Conservation (phyloP, 1,140 invertebrate species). For the Neodiprion pinetum region DNA sequence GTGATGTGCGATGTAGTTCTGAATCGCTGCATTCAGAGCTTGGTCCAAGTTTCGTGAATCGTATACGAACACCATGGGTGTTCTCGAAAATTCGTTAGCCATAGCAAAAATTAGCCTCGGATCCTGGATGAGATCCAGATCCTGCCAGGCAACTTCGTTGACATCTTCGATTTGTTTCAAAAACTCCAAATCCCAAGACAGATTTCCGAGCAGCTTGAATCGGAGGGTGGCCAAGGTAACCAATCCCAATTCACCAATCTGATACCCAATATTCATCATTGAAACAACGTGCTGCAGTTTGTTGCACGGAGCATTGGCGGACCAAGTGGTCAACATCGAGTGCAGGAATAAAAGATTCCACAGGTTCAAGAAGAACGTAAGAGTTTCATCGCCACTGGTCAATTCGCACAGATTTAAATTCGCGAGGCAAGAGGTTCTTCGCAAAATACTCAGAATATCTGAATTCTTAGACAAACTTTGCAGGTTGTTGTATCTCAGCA, state of each 20-base stretch:
- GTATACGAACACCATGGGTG: constrained; percentile 47
- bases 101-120: constrained; percentile 50
- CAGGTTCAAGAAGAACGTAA: constrained; percentile 52
- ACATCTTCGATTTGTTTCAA: constrained; percentile 44
- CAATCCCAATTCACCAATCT: constrained; percentile 54
- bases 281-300: constrained; percentile 41
- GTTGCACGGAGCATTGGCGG: constrained; percentile 34
- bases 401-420: constrained; percentile 50
- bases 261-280: constrained; percentile 46
- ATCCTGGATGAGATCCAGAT: constrained; percentile 49
- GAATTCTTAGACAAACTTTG: constrained; percentile 30
- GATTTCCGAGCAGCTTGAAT: constrained; percentile 44
- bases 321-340: constrained; percentile 40
- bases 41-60: constrained; percentile 40
- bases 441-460: constrained; percentile 38
- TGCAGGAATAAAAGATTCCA: constrained; percentile 55
- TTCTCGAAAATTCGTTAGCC: constrained; percentile 47
- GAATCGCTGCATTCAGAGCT: constrained; percentile 34
- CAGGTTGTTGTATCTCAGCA: constrained; percentile 29
- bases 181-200: constrained; percentile 32
- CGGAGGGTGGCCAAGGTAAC: constrained; percentile 48
- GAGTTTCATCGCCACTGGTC: constrained; percentile 50
- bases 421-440: constrained; percentile 41
- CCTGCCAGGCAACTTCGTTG: constrained; percentile 52
- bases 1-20: constrained; percentile 42